These are phyloP conservation scores for Sinocyclocheilus maitianheensis DNA, from an alignment of 2,113 vertebrate species.

Conservation along the genomic window DNA sequence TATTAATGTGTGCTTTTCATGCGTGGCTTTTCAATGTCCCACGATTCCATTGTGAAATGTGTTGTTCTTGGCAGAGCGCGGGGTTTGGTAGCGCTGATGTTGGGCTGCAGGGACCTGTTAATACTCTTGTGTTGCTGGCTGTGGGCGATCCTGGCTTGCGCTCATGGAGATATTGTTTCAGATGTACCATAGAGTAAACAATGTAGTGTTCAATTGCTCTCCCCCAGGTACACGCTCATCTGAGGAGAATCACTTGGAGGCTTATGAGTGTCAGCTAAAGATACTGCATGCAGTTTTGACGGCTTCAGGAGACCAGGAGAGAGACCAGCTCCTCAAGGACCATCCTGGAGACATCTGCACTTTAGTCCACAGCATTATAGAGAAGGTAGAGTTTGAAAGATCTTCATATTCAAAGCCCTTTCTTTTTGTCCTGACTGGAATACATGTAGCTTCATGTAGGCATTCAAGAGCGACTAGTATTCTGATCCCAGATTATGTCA, in stretches of 20 bases:
- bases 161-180: not conserved
- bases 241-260: conserved; percentile 69
- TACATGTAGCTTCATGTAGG: conserved; percentile 47
- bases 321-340: conserved; percentile 70
- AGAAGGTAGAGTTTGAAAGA: conserved; percentile 62
- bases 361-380: conserved; percentile 67
- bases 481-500: conserved; percentile 45
- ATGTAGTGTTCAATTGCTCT: not conserved
- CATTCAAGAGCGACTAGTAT: conserved; percentile 17
- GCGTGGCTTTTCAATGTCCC: not conserved
- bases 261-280: conserved; percentile 74
- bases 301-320: conserved; percentile 65
- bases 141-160: not conserved
- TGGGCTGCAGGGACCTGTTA: not conserved
- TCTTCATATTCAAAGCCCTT: not conserved
- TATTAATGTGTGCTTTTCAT: not conserved
- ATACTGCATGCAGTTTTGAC: conserved; percentile 67
- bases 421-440: not conserved
- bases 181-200: not conserved
- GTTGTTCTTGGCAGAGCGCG: not conserved
- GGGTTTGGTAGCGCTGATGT: not conserved
- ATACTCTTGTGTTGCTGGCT: not conserved
- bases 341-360: conserved; percentile 67
- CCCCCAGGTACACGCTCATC: conserved; percentile 48
- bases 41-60: not conserved